Percentiles rank a stretch among this genome's conserved stretches.
Conservation (phyloP, 2,797 vertebrate genomes). For the Pristis pectinata region DNA sequence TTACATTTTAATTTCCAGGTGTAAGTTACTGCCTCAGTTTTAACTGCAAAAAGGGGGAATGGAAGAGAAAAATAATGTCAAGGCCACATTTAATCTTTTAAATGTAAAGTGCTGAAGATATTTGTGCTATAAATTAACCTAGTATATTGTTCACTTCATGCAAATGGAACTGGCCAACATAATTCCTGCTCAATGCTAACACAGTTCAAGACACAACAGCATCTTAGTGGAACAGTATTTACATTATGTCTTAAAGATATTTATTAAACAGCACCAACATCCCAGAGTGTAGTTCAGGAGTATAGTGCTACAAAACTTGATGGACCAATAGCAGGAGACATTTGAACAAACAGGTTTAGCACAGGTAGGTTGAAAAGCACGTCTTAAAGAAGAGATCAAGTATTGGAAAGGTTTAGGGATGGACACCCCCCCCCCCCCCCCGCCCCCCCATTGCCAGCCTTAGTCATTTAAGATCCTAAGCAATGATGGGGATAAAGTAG, state of each 20-base stretch:
- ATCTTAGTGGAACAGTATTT: background rate
- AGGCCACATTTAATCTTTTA: background rate
- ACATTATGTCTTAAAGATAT: background rate
- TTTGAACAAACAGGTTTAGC: too few species aligned
- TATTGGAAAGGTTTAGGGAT: too few species aligned
- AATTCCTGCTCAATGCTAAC: background rate
- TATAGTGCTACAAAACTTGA: background rate
- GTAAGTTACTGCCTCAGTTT: background rate
- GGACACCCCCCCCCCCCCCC: too few species aligned
- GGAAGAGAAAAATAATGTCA: background rate
- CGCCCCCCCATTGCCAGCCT: too few species aligned
- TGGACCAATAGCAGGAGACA: background rate
- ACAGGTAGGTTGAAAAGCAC: too few species aligned
- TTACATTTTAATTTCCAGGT: background rate
- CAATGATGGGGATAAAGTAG: too few species aligned
- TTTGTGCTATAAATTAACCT: background rate
- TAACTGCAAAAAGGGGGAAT: background rate
- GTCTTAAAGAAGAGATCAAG: too few species aligned
- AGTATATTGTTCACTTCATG: background rate
- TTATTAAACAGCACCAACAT: background rate
- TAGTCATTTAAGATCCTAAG: too few species aligned
- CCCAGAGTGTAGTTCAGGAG: background rate
- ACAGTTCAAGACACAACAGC: background rate
- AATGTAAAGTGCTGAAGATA: background rate
- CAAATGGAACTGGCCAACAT: background rate